phyloP scores from a whole-genome alignment of 2,797 vertebrate genomes.

The Hemitrygon akajei region DNA sequence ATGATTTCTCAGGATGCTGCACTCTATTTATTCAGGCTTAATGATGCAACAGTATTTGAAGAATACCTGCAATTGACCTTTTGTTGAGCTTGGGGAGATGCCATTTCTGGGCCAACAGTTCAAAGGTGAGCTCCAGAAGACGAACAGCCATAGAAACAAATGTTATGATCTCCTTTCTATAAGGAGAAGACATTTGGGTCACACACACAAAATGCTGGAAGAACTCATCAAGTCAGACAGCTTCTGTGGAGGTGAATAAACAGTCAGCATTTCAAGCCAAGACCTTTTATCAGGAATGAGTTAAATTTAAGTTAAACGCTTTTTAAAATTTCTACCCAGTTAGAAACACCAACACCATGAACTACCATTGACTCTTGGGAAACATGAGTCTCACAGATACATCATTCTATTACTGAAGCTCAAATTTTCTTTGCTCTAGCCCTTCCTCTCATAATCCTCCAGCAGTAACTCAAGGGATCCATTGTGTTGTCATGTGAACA shows the following conservation, averaged over 20 bases:
- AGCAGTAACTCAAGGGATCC: too few relatives aligned
- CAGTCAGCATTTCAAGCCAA: too few relatives aligned
- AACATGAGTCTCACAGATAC: not conserved
- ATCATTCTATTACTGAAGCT: not conserved
- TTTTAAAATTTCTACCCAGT: not conserved
- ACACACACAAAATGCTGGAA: too few relatives aligned
- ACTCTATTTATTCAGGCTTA: not conserved
- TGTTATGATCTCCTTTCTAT: not conserved
- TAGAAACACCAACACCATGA: not conserved
- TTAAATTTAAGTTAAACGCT: too few relatives aligned
- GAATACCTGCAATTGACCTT: not conserved
- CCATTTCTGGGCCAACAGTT: not conserved
- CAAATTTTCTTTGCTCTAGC: too few relatives aligned
- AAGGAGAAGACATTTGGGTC: not conserved
- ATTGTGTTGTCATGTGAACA: too few relatives aligned
- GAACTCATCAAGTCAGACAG: too few relatives aligned
- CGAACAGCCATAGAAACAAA: not conserved
- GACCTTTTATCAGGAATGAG: too few relatives aligned
- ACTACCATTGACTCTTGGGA: not conserved
- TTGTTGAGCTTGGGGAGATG: not conserved
- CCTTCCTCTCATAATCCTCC: too few relatives aligned
- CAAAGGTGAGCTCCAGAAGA: not conserved
- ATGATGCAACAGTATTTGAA: not conserved
- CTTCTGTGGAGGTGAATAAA: too few relatives aligned
- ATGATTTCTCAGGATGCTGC: not conserved